Conservation (phyloP, 2,888 invertebrate species). For the Ganaspis brasiliensis region DNA sequence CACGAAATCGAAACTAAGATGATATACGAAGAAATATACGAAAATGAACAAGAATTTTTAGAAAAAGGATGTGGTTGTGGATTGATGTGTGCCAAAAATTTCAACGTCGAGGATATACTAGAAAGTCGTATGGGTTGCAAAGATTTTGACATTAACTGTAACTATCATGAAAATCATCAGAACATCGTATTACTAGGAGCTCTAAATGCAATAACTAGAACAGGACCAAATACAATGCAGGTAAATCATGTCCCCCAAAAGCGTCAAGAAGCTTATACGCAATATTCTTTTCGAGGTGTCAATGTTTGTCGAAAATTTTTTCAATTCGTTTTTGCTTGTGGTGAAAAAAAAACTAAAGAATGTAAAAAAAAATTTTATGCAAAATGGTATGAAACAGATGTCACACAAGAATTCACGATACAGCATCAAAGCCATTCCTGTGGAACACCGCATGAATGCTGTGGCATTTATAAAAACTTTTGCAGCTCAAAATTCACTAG, state of each 20-base stretch:
- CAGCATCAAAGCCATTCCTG: neutral
- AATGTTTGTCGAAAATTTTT: neutral
- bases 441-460: neutral
- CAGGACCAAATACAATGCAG: neutral
- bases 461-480: neutral
- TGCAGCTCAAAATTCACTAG: neutral
- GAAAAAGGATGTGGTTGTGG: slow-evolving; percentile 4
- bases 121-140: neutral
- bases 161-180: neutral
- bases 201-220: neutral
- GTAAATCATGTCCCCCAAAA: neutral
- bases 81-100: neutral
- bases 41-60: neutral
- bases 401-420: neutral
- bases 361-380: neutral
- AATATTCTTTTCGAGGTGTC: neutral
- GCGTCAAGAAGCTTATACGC: neutral
- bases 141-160: neutral
- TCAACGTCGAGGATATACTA: neutral
- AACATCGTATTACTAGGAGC: neutral
- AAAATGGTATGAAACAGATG: neutral
- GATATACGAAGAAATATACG: neutral
- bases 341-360: neutral
- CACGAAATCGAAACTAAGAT: neutral
- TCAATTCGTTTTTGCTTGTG: neutral